A percentile compares a stretch with the other conserved stretches of the same genome.
These are phyloP conservation scores for Callorhinus ursinus DNA, from an alignment of 2,113 vertebrate genomes.

Conservation along the genomic window DNA sequence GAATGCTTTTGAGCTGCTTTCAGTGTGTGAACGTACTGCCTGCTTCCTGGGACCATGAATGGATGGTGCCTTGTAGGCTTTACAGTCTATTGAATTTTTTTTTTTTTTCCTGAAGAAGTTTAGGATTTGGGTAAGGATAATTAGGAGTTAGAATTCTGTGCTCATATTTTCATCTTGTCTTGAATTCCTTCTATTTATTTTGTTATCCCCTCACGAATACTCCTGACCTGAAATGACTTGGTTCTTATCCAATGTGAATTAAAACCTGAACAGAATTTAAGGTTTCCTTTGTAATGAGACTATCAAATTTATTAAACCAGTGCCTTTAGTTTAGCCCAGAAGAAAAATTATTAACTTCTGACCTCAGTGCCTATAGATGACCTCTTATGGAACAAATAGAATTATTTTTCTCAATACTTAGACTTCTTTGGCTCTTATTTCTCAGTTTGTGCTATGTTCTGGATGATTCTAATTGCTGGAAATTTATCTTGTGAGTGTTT, in stretches of 20 bases:
- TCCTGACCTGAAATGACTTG: not conserved
- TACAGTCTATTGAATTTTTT: not conserved
- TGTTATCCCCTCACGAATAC: not conserved
- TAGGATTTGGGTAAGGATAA: not conserved
- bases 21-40: not conserved
- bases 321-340: not conserved
- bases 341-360: not conserved
- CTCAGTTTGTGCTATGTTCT: not conserved
- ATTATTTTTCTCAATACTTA: not conserved
- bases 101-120: not conserved
- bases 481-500: not conserved
- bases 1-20: not conserved
- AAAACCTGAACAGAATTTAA: constrained; percentile 8
- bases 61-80: not conserved
- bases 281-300: not conserved
- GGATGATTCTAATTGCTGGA: not conserved
- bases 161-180: not conserved
- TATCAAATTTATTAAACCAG: not conserved
- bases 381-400: not conserved
- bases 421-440: not conserved
- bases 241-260: not conserved
- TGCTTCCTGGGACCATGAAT: not conserved
- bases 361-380: not conserved
- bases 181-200: not conserved
- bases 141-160: constrained; percentile 1